These are phyloP conservation scores for Furcula furcula DNA, from an alignment of 2,888 invertebrate species.

Conservation along the genomic window DNA sequence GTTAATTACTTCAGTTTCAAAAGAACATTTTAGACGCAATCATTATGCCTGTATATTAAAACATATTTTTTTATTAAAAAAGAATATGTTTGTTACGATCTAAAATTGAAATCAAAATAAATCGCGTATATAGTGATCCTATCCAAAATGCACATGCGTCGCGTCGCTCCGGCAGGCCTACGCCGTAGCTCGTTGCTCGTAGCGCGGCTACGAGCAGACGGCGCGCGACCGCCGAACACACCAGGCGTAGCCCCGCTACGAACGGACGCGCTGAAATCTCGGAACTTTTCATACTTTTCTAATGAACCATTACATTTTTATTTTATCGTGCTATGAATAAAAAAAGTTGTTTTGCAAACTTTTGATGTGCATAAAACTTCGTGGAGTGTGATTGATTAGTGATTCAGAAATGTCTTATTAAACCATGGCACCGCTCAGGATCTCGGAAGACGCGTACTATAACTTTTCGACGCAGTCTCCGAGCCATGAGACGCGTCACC, in stretches of 20 bases:
- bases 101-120: too few species aligned
- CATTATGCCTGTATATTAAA: too few species aligned
- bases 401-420: conserved; percentile 29
- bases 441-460: conserved; percentile 52
- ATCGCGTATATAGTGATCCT: neutral
- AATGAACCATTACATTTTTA: conserved; percentile 38
- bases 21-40: too few species aligned
- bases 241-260: conserved; percentile 62
- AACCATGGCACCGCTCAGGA: conserved; percentile 64
- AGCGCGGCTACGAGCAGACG: conserved; percentile 58
- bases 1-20: too few species aligned
- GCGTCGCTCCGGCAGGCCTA: conserved; percentile 59
- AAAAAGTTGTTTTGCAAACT: conserved; percentile 33
- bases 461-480: conserved; percentile 62
- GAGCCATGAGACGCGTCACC: conserved; percentile 53
- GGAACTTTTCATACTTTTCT: conserved; percentile 76
- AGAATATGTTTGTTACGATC: too few species aligned
- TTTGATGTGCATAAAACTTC: conserved; percentile 34
- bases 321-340: conserved; percentile 32
- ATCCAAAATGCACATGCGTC: conserved; percentile 73
- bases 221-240: conserved; percentile 63
- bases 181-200: conserved; percentile 45
- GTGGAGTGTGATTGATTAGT: conserved; percentile 27
- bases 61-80: too few species aligned
- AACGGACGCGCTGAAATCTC: conserved; percentile 37